Evolutionary conservation across 2,113 vertebrate species (phyloP), one percentile per base, ranked within the genome.

Genomic region (Hemiscyllium ocellatum): DNA sequence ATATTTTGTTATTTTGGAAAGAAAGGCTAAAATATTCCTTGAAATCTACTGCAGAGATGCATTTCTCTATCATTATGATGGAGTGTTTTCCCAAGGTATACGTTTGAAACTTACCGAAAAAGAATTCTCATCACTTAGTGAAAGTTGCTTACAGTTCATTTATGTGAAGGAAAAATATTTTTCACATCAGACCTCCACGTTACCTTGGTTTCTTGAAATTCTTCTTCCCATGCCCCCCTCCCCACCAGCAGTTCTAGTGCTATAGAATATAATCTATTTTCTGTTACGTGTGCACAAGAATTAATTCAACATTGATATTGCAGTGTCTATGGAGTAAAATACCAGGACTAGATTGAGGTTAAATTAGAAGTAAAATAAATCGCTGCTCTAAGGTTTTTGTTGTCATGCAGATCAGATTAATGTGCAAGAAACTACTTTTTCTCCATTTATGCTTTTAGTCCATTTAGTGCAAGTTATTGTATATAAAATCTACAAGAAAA

Each of bases 1-100:
- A 78, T 80, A 80, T 37, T 80, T 76, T 80, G 37, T 80, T 80
- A 80, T 37, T 83, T 83, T 83, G 80, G 80, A 83, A 83, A 83
- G 80, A 47, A 83, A 19, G 37, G 4, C 78, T 83, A 19, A 83
- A 42, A 83, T 83, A 83, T 83, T 83, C 42, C 37, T 83, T 83
- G 37, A 22, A 47, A 42, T 37, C 20, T 83, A 83, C 37, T 47
- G 80, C 37, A 20, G 37, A 42, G 80, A 42, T 42, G 80, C 80
- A 83, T 17, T 83, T 83, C 47, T 2, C 17, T 83, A 1, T 42
- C 80, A 20, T 83, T 19, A 19, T 83, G 80, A 37, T 20, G 19
- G 80, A 83, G 4, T 5, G n/a, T 47, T 83, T 83, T 47, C 17
- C 37, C 19, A 83, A 42, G 17, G 15, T 7, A 0, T 47, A 83